Conservation (phyloP, 2,113 vertebrate species). For the Oplegnathus fasciatus region DNA sequence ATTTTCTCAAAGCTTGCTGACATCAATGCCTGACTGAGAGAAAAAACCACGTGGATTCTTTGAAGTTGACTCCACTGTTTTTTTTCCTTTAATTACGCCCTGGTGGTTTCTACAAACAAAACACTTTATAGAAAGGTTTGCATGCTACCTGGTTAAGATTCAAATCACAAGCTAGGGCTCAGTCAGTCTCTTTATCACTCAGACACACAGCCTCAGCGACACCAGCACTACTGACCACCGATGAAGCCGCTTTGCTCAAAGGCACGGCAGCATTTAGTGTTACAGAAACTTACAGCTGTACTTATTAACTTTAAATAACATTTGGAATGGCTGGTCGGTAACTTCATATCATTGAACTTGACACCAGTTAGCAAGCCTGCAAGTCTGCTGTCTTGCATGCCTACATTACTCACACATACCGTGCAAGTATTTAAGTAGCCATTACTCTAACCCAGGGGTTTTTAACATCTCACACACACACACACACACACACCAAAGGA, state of each 20-base stretch:
- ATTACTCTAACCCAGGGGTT: too few species aligned
- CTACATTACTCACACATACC: neutral
- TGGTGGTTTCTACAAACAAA: constrained; percentile 21
- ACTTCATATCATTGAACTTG: neutral
- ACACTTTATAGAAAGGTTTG: neutral
- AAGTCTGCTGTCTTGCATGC: neutral
- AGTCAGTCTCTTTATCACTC: neutral
- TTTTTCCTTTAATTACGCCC: neutral
- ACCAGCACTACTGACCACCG: neutral
- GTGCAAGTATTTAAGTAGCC: too few species aligned
- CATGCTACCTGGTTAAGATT: constrained; percentile 24
- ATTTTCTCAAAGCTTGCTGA: constrained; percentile 40
- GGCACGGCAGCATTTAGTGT: neutral
- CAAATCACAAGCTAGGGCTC: constrained; percentile 21
- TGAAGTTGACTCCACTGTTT: neutral
- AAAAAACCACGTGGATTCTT: neutral
- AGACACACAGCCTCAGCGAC: neutral
- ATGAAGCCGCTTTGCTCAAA: neutral
- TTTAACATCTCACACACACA: too few species aligned
- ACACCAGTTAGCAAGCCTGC: neutral
- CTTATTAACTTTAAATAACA: neutral
- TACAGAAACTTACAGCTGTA: neutral
- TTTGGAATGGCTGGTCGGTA: neutral
- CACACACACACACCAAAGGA: too few species aligned
- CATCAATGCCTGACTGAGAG: constrained; percentile 25